A percentile compares a stretch with the other conserved stretches of the same genome.
Evolutionary conservation across 2,113 vertebrate species (phyloP).

Genomic region (Arothron firmamentum): DNA sequence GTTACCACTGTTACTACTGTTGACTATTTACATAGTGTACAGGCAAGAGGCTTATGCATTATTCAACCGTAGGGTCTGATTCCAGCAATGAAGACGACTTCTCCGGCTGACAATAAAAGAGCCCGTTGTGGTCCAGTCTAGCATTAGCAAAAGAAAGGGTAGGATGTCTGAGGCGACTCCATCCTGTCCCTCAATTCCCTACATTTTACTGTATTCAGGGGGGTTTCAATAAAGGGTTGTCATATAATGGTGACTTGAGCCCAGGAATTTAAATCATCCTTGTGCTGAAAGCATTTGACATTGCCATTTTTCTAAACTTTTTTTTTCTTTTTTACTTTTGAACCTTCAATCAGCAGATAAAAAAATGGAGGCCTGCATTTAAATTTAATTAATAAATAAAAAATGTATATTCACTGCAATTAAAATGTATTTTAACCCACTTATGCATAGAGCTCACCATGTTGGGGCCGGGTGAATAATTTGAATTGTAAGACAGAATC

Average conservation of each 20-base stretch:
- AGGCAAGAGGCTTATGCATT: conserved; percentile 74
- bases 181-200: conserved; percentile 58
- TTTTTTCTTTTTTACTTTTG: conserved; percentile 15
- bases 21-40: conserved; percentile 75
- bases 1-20: conserved; percentile 68
- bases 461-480: too few species aligned
- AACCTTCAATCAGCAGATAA: background rate
- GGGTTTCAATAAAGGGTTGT: conserved; percentile 71
- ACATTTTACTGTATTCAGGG: conserved; percentile 67
- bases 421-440: too few species aligned
- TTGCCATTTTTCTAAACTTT: conserved; percentile 47
- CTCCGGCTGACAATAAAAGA: conserved; percentile 71
- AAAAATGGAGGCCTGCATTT: too few species aligned
- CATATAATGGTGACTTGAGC: conserved; percentile 53
- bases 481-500: background rate
- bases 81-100: conserved; percentile 71
- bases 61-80: conserved; percentile 74
- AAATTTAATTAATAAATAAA: too few species aligned
- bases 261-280: conserved; percentile 60
- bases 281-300: conserved; percentile 50
- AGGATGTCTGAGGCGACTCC: conserved; percentile 48
- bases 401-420: too few species aligned
- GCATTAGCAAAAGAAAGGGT: conserved; percentile 63
- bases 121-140: conserved; percentile 56
- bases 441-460: too few species aligned